These are phyloP conservation scores for Papilio helenus DNA, from an alignment of 1,140 invertebrate species.

Conservation along the genomic window DNA sequence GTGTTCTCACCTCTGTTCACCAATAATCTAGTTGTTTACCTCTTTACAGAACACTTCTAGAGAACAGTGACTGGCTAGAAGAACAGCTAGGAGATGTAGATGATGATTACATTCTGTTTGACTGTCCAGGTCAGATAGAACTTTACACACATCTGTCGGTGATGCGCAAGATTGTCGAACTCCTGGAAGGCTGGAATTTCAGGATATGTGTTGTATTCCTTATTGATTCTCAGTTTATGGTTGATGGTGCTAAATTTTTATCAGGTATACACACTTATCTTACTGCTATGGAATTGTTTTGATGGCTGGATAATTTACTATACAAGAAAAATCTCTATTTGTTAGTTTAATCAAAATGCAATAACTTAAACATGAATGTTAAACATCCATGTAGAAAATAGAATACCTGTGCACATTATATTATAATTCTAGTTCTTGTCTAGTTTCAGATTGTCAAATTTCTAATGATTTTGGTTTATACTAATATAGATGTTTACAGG, in stretches of 20 bases:
- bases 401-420: too few species aligned
- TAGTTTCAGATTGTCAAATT: too few species aligned
- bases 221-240: conserved; percentile 98
- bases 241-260: conserved; percentile 97
- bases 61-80: conserved; percentile 96
- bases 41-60: conserved; percentile 89
- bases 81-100: conserved; percentile 91
- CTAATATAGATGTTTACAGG: conserved; percentile 75
- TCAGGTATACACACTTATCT: conserved; percentile 81
- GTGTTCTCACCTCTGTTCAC: too few species aligned
- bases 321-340: too few species aligned
- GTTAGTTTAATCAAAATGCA: too few species aligned
- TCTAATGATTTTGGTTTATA: too few species aligned
- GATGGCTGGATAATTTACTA: too few species aligned
- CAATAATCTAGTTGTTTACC: too few species aligned
- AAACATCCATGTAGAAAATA: too few species aligned
- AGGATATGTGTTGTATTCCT: conserved; percentile 96
- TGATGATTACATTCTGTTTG: conserved; percentile 98
- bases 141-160: conserved; percentile 97
- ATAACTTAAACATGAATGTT: too few species aligned
- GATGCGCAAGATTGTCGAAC: conserved; percentile 91
- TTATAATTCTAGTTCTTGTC: too few species aligned
- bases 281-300: too few species aligned
- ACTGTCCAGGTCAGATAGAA: conserved; percentile 99
- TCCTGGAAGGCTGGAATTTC: conserved; percentile 95